Conservation (phyloP, 2,888 invertebrate species). For the Synergus itoensis region DNA sequence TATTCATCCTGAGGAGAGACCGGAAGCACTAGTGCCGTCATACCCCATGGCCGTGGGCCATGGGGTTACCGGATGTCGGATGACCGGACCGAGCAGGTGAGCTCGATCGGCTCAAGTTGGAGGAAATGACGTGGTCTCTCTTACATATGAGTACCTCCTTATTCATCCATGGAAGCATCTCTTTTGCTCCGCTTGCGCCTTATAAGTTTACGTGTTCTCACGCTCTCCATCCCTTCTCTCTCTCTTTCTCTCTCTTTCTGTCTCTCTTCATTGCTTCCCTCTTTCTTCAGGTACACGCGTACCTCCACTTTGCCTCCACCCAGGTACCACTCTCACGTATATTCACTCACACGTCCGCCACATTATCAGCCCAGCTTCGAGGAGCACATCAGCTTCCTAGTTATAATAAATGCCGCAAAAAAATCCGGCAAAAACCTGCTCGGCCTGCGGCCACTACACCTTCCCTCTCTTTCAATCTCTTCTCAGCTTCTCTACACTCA, state of each 20-base stretch:
- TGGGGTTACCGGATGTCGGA: constrained; percentile 71
- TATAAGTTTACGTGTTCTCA: constrained; percentile 69
- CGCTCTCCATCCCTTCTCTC: constrained; percentile 65
- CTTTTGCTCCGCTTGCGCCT: constrained; percentile 48
- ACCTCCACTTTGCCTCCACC: constrained; percentile 9
- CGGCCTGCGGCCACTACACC: constrained; percentile 71
- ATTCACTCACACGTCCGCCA: constrained; percentile 51
- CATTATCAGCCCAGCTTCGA: constrained; percentile 58
- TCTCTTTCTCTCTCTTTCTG: constrained; percentile 32
- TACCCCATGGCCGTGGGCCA: constrained; percentile 61
- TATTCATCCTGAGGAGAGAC: constrained; percentile 45
- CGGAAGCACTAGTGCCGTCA: constrained; percentile 55
- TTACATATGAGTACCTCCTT: constrained; percentile 47
- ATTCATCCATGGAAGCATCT: constrained; percentile 50
- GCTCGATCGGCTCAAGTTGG: constrained; percentile 52
- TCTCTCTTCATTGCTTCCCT: constrained; percentile 42
- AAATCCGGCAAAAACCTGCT: constrained; percentile 74
- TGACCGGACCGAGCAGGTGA: constrained; percentile 70
- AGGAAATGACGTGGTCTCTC: constrained; percentile 59
- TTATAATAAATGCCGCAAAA: constrained; percentile 67
- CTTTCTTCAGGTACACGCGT: constrained; percentile 44
- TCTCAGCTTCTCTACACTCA: constrained; percentile 36
- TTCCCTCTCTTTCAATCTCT: constrained; percentile 53
- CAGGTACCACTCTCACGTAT: constrained; percentile 42
- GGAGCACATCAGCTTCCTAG: constrained; percentile 70